Percentiles rank a stretch among this genome's conserved stretches.
These are phyloP conservation scores for Lanius collurio DNA, from an alignment of 2,113 vertebrate species.

Conservation along the genomic window DNA sequence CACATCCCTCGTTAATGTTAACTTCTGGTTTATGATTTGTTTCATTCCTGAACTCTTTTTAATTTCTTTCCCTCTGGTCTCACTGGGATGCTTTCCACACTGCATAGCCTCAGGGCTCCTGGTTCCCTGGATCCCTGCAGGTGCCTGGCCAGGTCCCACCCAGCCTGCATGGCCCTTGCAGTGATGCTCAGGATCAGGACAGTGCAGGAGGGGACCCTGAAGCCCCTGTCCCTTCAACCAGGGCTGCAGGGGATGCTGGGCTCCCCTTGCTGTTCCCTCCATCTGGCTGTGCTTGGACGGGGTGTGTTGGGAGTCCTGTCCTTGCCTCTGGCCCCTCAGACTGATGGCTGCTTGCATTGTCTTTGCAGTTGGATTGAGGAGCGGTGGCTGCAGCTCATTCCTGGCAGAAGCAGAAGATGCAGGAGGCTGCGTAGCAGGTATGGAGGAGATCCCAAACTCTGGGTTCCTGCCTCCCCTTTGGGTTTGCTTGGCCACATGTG, in stretches of 20 bases:
- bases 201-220: background rate
- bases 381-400: background rate
- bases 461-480: background rate
- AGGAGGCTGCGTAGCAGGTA: background rate
- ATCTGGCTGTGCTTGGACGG: background rate
- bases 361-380: conserved; percentile 18
- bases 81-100: background rate
- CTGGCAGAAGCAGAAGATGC: conserved; percentile 31
- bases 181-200: background rate
- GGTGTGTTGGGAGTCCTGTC: background rate
- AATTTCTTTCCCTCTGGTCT: background rate
- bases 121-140: background rate
- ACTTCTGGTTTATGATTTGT: background rate
- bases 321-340: background rate
- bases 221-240: background rate
- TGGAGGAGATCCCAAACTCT: background rate
- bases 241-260: background rate
- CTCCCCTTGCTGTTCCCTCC: background rate
- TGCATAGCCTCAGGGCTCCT: background rate
- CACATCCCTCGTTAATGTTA: fast-evolving
- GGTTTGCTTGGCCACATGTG: fast-evolving
- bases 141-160: background rate
- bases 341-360: background rate
- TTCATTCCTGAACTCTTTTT: background rate
- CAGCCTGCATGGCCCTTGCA: too few relatives aligned